phyloP scores from a whole-genome alignment of 2,888 invertebrate species.

The Dicycla oo region DNA sequence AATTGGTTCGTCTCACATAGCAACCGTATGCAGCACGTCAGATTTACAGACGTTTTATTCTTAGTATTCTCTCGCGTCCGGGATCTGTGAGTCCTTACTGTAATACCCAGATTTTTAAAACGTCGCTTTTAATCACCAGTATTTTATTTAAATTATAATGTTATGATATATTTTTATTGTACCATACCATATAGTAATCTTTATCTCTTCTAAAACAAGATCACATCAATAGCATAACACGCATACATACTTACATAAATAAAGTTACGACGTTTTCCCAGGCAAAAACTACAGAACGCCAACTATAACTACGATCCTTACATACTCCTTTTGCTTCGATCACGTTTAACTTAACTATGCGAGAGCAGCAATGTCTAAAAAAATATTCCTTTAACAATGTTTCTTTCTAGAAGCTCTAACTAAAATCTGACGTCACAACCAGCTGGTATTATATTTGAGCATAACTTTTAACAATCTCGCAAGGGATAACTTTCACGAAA shows the following conservation, averaged over 20 bases:
- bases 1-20: not conserved
- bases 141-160: constrained; percentile 29
- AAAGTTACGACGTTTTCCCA: too few species aligned
- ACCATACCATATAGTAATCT: not conserved
- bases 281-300: not conserved
- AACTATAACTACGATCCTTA: not conserved
- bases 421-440: constrained; percentile 17
- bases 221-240: not conserved
- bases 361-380: not conserved
- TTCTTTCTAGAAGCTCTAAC: not conserved
- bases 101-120: constrained; percentile 33
- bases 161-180: not conserved
- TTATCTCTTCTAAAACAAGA: not conserved
- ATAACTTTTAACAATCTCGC: constrained; percentile 77
- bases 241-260: not conserved
- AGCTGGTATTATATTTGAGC: constrained; percentile 65
- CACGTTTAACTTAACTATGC: not conserved
- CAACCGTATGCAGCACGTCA: constrained; percentile 20
- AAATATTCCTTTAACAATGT: not conserved
- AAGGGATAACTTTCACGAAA: constrained; percentile 64
- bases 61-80: constrained; percentile 40
- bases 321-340: not conserved
- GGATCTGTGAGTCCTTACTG: constrained; percentile 32
- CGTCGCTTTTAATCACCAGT: constrained; percentile 32
- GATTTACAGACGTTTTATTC: constrained; percentile 18